Percentiles rank a stretch among this genome's conserved stretches.
Evolutionary conservation across 2,797 vertebrate species (phyloP).

Genomic region (Ibycter americanus): DNA sequence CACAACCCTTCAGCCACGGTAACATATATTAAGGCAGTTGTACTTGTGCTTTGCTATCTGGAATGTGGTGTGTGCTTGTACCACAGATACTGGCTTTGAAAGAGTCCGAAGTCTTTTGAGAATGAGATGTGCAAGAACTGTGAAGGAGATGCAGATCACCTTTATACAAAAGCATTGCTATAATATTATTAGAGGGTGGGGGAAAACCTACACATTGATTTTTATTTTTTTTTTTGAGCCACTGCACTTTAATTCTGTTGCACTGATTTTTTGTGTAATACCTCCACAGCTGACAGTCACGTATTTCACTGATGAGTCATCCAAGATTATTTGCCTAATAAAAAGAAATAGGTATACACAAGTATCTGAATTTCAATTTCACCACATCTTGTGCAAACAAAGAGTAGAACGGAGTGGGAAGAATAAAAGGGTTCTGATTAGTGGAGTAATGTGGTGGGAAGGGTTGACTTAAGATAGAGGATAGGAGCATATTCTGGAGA

Average conservation of each 20-base stretch:
- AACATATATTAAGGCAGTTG: background rate
- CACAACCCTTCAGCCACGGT: background rate
- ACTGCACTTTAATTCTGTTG: background rate
- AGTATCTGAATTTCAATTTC: background rate
- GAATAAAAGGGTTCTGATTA: background rate
- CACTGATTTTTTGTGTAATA: background rate
- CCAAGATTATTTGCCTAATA: background rate
- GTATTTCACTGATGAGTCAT: background rate
- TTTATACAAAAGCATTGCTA: background rate
- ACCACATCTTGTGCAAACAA: background rate
- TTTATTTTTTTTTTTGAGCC: background rate
- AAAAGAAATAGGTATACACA: background rate
- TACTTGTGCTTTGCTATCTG: background rate
- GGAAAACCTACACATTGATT: rapidly evolving
- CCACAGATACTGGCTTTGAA: background rate
- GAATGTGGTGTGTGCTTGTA: background rate
- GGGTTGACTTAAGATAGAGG: background rate
- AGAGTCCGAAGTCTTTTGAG: background rate
- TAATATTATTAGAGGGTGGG: background rate
- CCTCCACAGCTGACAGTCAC: background rate
- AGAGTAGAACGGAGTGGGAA: background rate
- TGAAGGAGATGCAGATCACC: background rate
- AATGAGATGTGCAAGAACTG: background rate
- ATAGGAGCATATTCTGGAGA: background rate
- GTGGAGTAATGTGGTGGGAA: background rate